Base-by-base conservation (phyloP, 2,113 vertebrate genomes). In the Genyomyrus donnyi region DNA sequence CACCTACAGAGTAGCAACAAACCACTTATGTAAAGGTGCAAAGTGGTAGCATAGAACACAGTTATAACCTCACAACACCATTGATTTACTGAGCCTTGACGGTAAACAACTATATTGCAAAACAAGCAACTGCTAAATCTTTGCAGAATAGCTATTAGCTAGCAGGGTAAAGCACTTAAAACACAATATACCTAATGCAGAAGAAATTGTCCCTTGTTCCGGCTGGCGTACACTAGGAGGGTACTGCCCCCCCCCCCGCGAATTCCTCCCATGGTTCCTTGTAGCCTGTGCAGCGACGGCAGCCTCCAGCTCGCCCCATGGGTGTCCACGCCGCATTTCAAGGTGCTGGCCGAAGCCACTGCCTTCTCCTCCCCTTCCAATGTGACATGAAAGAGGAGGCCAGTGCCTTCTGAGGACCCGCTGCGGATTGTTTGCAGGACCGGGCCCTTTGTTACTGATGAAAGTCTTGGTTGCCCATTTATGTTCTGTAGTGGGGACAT, bases 401-500 rank as follows among this genome's bases (percentile, higher is more conserved):
- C 24, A 48, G 17, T 5, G 48, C 1, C 10, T 7, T 21, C 80
- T 31, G 39, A 49, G 17, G 9, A 17, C 52, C 85, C 15, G 24
- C 52, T 46, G 80, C 21, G 35, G 58, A 85, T 83, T 89, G 90
- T 21, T 88, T 88, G 45, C 62, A 70, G 66, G 49, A 35, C 53
- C 9, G 1, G 31, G 39, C 74, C 89, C 39, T 88, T 77, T 77
- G 88, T 46, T 58, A 50, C 52, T 58, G 66, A 66, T 46, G 85
- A 31, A 87, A 53, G 85, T 88, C 53, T 88, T 8, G 66, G 45
- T 85, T 70, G 85, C 58, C 48, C 24, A 88, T 90, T 89, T 89
- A 90, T 90, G 89, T 89, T 53, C 89, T 46, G 85, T 89, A 66
- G 90, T 89, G 88, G 87, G 53, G 88, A 90, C 74, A 70, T 89